These are phyloP conservation scores for Turritopsis rubra DNA, from an alignment of 30 jellyfish, hydroid and myxozoan genomes.

Conservation along the genomic window DNA sequence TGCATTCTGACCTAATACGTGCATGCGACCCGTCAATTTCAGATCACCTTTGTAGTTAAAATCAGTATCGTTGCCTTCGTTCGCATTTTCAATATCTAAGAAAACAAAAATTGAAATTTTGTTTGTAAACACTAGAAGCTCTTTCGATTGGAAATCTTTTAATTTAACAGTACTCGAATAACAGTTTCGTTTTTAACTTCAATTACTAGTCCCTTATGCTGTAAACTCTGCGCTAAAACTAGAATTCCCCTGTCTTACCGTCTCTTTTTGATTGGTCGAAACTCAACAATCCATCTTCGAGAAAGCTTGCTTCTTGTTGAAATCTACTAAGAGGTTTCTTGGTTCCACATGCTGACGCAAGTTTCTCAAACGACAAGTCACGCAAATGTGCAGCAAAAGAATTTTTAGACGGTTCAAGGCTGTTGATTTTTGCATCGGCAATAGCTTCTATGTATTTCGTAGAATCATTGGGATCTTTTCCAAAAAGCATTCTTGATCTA, in stretches of 20 bases:
- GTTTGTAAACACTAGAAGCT: too few species aligned
- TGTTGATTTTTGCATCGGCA: conserved; percentile 13
- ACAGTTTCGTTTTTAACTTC: neutral
- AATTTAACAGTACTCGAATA: too few species aligned
- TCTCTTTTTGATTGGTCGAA: conserved; percentile 21
- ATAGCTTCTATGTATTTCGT: conserved; percentile 20
- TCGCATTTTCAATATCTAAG: neutral
- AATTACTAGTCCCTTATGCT: neutral
- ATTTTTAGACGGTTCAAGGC: conserved; percentile 30
- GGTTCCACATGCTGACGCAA: conserved; percentile 37
- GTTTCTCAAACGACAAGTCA: conserved; percentile 22
- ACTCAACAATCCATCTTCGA: conserved; percentile 21
- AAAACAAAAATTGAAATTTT: too few species aligned
- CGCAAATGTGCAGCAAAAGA: conserved; percentile 21
- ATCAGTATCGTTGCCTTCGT: conserved; percentile 21
- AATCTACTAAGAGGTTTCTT: conserved; percentile 24
- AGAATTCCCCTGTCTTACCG: neutral
- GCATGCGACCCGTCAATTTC: conserved; percentile 36
- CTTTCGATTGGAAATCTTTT: too few species aligned
- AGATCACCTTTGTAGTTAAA: conserved; percentile 25
- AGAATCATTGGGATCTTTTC: conserved; percentile 16
- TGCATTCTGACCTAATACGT: conserved; percentile 23
- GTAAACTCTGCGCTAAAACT: neutral
- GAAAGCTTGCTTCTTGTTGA: conserved; percentile 24
- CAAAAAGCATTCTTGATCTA: conserved; percentile 1